Evolutionary conservation across 2,888 invertebrate genomes (phyloP).

Genomic region (Drosophila mulleri): DNA sequence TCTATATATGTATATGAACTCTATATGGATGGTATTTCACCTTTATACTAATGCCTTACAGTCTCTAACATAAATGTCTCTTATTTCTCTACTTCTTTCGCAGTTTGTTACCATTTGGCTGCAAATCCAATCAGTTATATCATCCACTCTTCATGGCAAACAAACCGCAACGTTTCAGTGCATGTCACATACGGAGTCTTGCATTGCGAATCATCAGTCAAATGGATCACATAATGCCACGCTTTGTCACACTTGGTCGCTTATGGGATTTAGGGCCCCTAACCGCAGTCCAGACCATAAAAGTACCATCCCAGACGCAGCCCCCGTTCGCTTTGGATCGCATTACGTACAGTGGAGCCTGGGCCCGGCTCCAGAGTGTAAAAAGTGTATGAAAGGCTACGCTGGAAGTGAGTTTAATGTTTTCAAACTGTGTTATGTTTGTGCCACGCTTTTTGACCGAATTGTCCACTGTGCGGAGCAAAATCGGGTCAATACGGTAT

Average conservation of each 20-base stretch:
- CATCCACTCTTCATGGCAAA: slow-evolving; percentile 16
- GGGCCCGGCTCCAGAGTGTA: neutral
- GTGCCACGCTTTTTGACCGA: neutral
- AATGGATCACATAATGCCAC: slow-evolving; percentile 66
- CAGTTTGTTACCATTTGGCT: slow-evolving; percentile 10
- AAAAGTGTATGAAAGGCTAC: neutral
- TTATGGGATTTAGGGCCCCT: slow-evolving; percentile 46
- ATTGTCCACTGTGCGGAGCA: slow-evolving; percentile 18
- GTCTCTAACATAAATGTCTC: neutral
- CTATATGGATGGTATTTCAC: neutral
- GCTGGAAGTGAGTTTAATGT: neutral
- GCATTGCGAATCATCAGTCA: slow-evolving; percentile 52
- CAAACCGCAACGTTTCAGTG: slow-evolving; percentile 18
- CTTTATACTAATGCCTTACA: neutral
- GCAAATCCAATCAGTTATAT: slow-evolving; percentile 18
- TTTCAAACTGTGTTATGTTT: neutral
- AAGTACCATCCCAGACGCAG: slow-evolving; percentile 26
- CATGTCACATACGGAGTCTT: slow-evolving; percentile 22
- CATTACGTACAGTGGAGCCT: slow-evolving; percentile 35
- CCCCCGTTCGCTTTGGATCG: slow-evolving; percentile 37
- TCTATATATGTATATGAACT: too few species aligned
- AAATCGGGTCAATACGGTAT: slow-evolving; percentile 81
- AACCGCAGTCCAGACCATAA: slow-evolving; percentile 28
- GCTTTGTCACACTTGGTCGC: slow-evolving; percentile 79
- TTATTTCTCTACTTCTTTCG: neutral